These are phyloP conservation scores for Pyrgilauda ruficollis DNA, from an alignment of 2,113 vertebrate species.

Conservation along the genomic window DNA sequence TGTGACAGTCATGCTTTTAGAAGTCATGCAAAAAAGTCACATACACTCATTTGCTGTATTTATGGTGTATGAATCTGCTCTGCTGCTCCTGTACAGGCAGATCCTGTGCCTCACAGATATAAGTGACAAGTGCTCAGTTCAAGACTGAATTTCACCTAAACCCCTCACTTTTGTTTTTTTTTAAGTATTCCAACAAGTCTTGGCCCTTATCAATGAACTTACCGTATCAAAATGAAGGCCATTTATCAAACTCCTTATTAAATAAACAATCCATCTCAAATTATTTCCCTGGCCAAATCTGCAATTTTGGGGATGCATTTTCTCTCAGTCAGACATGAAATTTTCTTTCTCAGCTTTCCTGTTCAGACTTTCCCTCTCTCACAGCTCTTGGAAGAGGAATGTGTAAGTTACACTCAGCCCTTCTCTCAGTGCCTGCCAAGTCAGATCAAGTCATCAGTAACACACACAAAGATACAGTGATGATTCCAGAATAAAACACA, in stretches of 20 bases:
- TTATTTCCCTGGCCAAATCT: background rate
- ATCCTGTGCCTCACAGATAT: background rate
- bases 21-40: background rate
- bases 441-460: background rate
- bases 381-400: background rate
- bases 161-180: background rate
- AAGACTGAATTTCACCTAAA: background rate
- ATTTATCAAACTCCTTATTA: background rate
- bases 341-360: background rate
- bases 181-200: background rate
- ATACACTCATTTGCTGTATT: background rate
- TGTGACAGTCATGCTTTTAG: background rate
- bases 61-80: background rate
- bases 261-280: background rate
- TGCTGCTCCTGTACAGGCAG: background rate
- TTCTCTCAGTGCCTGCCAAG: background rate
- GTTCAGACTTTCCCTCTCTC: background rate
- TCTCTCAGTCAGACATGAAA: background rate
- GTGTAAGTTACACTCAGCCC: background rate
- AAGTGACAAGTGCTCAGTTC: background rate
- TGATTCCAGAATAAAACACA: background rate
- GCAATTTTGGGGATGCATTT: background rate
- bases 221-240: background rate
- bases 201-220: background rate
- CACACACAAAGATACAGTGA: background rate